Evolutionary conservation across 1,140 invertebrate species (phyloP), one percentile per base, ranked within the genome.

Genomic region (Scylla paramamosain): DNA sequence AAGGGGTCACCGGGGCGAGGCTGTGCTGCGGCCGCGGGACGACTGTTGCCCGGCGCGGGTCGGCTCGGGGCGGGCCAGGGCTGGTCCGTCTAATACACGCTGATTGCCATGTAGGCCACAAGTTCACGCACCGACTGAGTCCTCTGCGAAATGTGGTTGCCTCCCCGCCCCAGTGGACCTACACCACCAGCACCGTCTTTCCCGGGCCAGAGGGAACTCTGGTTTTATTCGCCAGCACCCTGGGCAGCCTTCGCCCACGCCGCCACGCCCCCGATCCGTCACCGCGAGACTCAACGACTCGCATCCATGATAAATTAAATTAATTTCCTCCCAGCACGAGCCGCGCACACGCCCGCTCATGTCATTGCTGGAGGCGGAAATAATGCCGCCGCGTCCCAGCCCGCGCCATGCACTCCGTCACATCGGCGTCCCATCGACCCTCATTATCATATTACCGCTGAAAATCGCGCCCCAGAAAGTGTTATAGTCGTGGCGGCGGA

Each of bases 21-120:
- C 10, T 67, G 59, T 3, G 59, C 3, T 6, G 59, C 3, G 59
- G 10, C 10, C 10, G 4, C 20, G 59, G 67, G 67, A 77, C 6
- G 67, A 77, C 12, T 77, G 67, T 77, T 77, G 67, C 67, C 67
- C 67, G 6, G n/a, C 20, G 67, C 67, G 16, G 67, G 67, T 0
- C 67, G 6, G 20, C 7, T 0, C 67, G 1, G 67, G 67, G 59
- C 20, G 8, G 59, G 67, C 12, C 6, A 20, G 67, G 67, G 25
- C 67, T 12, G 20, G 67, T 6, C 67, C 12, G 67, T 20, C 67
- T 77, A 77, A 77, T 77, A 77, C 16, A 77, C 67, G n/a, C 67
- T 77, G 67, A 77, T 77, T 77, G n/a, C 67, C 67, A 77, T 77
- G 67, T 77, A 77, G 67, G 67, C 25, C 67, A 77, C 67, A 77